Percentiles rank a stretch among this genome's conserved stretches.
Conservation (phyloP, 2,797 vertebrate species). For the Oryzias dopingdopingensis region DNA sequence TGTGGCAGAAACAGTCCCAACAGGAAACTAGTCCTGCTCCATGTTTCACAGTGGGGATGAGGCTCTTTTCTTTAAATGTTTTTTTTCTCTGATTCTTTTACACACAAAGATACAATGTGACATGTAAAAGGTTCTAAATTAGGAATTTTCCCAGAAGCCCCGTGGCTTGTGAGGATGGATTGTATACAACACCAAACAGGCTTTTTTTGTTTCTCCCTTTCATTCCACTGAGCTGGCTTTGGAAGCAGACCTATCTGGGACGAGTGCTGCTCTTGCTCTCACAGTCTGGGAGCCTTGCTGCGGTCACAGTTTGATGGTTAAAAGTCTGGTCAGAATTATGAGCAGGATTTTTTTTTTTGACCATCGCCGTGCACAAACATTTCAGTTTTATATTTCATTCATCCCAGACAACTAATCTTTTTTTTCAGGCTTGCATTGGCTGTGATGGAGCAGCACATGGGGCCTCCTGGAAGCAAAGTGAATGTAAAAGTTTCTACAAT, state of each 20-base stretch:
- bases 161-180: neutral
- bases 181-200: neutral
- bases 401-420: no score
- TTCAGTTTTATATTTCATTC: no score
- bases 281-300: neutral
- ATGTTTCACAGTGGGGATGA: constrained; percentile 6
- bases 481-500: no score
- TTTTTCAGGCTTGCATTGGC: no score
- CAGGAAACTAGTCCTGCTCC: neutral
- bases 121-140: constrained; percentile 1
- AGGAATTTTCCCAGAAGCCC: neutral
- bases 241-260: neutral
- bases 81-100: neutral
- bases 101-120: neutral
- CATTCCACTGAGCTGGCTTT: neutral
- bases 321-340: neutral
- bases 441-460: no score
- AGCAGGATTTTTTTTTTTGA: no score
- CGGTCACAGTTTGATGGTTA: neutral
- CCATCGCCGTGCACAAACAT: no score
- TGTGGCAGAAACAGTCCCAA: neutral
- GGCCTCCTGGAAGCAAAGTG: no score
- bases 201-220: constrained; percentile 6
- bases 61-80: constrained; percentile 7
- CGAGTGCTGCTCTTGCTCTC: neutral